Evolutionary conservation across 2,888 invertebrate genomes (phyloP).

Genomic region (Ophion costatus): DNA sequence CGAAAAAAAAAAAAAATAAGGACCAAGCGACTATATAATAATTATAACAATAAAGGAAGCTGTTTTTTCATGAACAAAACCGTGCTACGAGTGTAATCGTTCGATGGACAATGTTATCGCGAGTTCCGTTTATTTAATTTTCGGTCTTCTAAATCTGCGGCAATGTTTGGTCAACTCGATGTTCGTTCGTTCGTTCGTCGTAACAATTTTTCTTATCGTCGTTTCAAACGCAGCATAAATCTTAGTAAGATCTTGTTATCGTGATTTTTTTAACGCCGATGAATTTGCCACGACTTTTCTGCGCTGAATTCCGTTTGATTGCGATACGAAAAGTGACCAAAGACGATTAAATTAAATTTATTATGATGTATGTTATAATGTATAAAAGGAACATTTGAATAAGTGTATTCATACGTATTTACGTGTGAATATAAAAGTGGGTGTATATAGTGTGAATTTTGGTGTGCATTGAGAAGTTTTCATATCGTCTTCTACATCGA

Average conservation of each 20-base stretch:
- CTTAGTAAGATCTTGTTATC: neutral
- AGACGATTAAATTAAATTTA: neutral
- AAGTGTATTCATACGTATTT: neutral
- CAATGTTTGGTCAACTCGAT: no score
- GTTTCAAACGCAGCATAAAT: neutral
- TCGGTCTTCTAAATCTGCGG: neutral
- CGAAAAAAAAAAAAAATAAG: neutral
- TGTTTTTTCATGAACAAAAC: neutral
- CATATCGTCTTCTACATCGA: neutral
- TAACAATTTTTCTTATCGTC: slow-evolving; percentile 1
- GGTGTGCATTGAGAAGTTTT: slow-evolving; percentile 22
- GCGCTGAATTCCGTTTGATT: neutral
- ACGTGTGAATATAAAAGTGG: slow-evolving; percentile 3
- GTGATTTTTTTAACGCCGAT: neutral
- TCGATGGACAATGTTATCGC: neutral
- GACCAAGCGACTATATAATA: neutral
- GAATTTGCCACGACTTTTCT: neutral
- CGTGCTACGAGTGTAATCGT: no score
- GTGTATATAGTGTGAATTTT: slow-evolving; percentile 15
- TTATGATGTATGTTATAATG: neutral
- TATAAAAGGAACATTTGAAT: neutral
- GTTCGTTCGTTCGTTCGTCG: neutral
- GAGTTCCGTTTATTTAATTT: neutral
- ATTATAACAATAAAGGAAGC: neutral
- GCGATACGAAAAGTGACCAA: neutral